A percentile compares a stretch with the other conserved stretches of the same genome.
Conservation (phyloP, 2,113 vertebrate genomes). For the Lepus europaeus region DNA sequence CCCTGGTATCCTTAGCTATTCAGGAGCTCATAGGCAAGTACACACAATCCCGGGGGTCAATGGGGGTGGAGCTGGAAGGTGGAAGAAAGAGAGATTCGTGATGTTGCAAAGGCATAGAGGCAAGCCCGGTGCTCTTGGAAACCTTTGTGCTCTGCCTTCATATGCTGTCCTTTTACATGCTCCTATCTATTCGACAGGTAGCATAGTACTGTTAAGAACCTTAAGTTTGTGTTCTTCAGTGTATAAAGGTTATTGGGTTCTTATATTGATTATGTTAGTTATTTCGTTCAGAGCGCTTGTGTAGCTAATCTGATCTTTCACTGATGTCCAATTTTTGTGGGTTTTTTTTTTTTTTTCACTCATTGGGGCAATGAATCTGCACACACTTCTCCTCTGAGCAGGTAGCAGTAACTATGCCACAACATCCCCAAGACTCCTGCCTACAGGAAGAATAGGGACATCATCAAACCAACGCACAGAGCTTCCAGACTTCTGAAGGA, state of each 20-base stretch:
- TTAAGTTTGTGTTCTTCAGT: neutral
- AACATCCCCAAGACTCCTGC: neutral
- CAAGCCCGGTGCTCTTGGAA: accelerated
- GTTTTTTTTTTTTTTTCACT: no score
- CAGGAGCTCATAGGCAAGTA: neutral
- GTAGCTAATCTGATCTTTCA: neutral
- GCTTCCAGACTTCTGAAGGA: neutral
- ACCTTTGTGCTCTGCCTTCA: neutral
- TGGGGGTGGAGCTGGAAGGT: no score
- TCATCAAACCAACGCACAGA: neutral
- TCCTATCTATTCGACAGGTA: neutral
- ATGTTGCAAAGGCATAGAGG: neutral
- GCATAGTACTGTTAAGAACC: neutral
- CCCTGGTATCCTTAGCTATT: neutral
- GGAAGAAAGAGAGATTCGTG: neutral
- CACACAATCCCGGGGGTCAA: no score
- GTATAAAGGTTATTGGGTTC: neutral
- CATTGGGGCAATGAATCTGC: neutral
- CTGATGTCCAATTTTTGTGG: neutral
- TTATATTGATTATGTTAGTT: neutral
- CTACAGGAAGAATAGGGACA: neutral
- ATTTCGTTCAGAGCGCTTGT: constrained; percentile 24
- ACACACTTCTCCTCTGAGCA: neutral
- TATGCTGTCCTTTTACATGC: neutral
- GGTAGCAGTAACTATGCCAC: neutral